Conservation (phyloP, 2,888 invertebrate genomes). For the Arctia plantaginis region DNA sequence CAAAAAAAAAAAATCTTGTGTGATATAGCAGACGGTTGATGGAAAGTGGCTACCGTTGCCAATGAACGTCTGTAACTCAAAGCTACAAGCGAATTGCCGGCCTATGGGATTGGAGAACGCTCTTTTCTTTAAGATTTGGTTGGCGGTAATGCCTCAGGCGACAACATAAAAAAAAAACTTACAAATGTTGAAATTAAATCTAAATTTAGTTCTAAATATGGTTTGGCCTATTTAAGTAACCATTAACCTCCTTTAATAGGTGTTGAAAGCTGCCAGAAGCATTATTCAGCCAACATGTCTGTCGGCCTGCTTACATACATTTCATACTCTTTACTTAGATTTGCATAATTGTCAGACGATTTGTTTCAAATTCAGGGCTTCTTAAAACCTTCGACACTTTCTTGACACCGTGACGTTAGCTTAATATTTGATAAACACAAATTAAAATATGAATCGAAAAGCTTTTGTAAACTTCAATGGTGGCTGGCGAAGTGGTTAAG, state of each 20-base stretch:
- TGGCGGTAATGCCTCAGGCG: too few species aligned
- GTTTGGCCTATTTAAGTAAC: constrained; percentile 18
- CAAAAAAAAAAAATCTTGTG: too few species aligned
- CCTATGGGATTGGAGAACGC: too few species aligned
- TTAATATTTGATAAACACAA: background rate
- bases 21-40: background rate
- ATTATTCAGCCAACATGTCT: constrained; percentile 43
- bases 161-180: too few species aligned
- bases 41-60: background rate
- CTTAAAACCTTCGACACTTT: background rate
- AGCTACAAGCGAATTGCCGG: too few species aligned
- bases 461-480: background rate
- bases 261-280: constrained; percentile 43
- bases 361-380: constrained; percentile 36
- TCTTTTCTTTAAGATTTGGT: too few species aligned
- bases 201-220: constrained; percentile 33
- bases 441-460: background rate
- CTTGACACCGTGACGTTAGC: background rate
- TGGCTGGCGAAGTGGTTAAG: too few species aligned
- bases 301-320: constrained; percentile 49
- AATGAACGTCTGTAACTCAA: background rate
- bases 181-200: background rate
- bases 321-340: constrained; percentile 61
- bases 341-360: constrained; percentile 67
- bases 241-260: constrained; percentile 36